phyloP scores from a whole-genome alignment of 2,113 vertebrate species.

The Dromas ardeola region DNA sequence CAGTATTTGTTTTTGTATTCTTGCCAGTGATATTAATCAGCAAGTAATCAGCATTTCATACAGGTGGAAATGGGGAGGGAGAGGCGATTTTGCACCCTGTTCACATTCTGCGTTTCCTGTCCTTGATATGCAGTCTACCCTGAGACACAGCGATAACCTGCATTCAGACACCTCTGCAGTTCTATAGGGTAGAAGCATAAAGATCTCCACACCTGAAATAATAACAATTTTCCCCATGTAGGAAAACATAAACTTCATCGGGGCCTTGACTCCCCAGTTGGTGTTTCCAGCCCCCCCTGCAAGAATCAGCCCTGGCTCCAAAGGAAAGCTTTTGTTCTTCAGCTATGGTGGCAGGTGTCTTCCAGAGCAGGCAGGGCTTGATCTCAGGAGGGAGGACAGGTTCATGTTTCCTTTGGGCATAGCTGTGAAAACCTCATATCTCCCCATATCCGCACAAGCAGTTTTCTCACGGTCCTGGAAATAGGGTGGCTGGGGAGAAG shows the following conservation, averaged over 20 bases:
- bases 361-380: not conserved
- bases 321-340: not conserved
- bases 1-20: not conserved
- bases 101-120: not conserved
- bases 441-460: not conserved
- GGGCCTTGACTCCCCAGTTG: not conserved
- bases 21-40: not conserved
- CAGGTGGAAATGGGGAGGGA: not conserved
- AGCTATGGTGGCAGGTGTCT: accelerated
- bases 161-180: not conserved
- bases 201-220: not conserved
- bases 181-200: not conserved
- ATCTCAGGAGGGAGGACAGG: not conserved
- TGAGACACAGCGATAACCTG: not conserved
- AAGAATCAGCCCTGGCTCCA: not conserved
- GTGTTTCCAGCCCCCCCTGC: not conserved
- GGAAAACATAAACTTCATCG: not conserved
- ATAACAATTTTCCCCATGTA: not conserved
- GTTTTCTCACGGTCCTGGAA: not conserved
- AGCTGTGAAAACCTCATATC: not conserved
- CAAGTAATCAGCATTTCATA: not conserved
- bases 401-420: not conserved
- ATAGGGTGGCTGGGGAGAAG: not conserved
- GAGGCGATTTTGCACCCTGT: not conserved
- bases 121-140: not conserved